phyloP scores from a whole-genome alignment of 2,888 invertebrate genomes.

The Willowsia nigromaculata region DNA sequence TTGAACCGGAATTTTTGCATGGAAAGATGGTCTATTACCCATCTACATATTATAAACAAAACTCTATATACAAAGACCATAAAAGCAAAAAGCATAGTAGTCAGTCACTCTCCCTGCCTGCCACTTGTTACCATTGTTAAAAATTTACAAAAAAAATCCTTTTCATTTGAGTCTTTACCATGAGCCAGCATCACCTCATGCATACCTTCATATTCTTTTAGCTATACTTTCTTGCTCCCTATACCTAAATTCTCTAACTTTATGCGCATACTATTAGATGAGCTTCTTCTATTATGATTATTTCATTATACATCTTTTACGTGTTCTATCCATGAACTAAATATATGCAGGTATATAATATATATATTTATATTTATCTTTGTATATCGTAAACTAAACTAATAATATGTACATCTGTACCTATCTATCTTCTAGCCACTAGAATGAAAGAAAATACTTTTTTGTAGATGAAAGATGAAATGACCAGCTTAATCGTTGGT shows the following conservation, averaged over 20 bases:
- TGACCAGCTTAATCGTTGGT: neutral
- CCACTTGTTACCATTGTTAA: constrained; percentile 48
- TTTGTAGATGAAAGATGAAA: constrained; percentile 17
- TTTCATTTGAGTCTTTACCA: constrained; percentile 44
- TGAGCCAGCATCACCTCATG: constrained; percentile 5
- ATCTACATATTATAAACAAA: neutral
- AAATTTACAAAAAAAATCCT: constrained; percentile 28
- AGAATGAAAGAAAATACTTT: constrained; percentile 5
- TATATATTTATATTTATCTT: neutral
- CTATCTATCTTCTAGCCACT: neutral
- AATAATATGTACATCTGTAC: no score
- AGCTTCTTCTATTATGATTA: neutral
- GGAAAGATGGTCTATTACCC: constrained; percentile 62
- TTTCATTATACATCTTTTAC: neutral
- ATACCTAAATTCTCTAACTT: neutral
- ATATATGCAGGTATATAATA: neutral
- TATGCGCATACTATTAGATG: constrained; percentile 8
- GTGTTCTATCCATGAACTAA: neutral
- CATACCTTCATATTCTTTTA: constrained; percentile 7
- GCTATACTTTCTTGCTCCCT: neutral
- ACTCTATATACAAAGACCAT: neutral
- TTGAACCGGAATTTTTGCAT: constrained; percentile 76
- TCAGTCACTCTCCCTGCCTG: neutral
- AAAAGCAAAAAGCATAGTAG: neutral
- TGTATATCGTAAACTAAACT: no score